Conservation (phyloP, 2,113 vertebrate genomes). For the Porphyrio hochstetteri region DNA sequence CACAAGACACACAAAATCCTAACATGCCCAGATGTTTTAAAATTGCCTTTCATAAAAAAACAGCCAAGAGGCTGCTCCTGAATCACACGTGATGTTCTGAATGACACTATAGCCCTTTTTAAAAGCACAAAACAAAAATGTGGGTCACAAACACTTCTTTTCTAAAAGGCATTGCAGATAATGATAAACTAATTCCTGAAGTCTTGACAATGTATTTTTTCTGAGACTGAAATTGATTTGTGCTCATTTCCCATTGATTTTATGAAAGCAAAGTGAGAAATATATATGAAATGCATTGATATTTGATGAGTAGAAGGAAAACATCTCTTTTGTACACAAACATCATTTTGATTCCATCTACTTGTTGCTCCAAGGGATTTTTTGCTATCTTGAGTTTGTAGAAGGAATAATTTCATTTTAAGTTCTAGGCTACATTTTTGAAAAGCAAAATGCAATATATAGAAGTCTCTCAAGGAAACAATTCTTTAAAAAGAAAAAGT, state of each 20-base stretch:
- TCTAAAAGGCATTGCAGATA: neutral
- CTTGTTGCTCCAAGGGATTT: neutral
- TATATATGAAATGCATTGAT: neutral
- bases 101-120: neutral
- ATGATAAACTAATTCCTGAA: constrained; percentile 25
- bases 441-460: neutral
- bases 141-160: neutral
- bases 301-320: neutral
- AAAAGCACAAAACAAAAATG: neutral
- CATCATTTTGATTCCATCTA: neutral
- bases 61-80: neutral
- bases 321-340: neutral
- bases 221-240: neutral
- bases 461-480: neutral
- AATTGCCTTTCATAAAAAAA: neutral
- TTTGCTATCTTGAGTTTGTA: neutral
- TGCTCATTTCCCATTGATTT: constrained; percentile 1
- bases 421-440: neutral
- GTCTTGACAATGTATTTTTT: neutral
- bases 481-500: neutral
- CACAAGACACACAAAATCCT: neutral
- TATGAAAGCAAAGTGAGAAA: neutral
- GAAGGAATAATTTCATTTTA: neutral
- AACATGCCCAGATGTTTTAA: neutral
- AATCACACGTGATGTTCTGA: neutral